Conservation (phyloP, 2,888 invertebrate species). For the Unio pictorum region DNA sequence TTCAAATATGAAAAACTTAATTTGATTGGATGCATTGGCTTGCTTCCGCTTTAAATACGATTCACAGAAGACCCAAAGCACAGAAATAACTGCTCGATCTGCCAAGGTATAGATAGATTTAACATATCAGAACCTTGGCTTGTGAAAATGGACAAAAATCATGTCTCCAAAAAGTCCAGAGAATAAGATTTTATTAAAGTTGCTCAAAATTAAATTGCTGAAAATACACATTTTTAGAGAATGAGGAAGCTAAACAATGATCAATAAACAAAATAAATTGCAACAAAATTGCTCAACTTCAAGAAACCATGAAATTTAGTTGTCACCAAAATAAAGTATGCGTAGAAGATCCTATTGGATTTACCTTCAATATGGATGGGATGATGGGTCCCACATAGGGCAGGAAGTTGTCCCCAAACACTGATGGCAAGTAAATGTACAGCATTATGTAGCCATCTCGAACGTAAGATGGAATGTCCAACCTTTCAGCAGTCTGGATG, state of each 20-base stretch:
- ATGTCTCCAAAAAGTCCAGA: background rate
- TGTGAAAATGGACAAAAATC: background rate
- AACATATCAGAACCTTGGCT: no score
- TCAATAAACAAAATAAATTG: no score
- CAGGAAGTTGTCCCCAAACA: slow-evolving; percentile 95
- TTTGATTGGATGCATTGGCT: no score
- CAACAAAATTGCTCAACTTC: no score
- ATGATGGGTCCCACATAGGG: slow-evolving; percentile 97
- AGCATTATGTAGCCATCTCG: slow-evolving; percentile 99
- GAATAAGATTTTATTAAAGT: no score
- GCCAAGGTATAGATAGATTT: no score
- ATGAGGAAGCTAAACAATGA: background rate
- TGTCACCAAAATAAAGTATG: no score
- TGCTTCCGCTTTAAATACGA: no score
- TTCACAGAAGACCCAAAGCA: no score
- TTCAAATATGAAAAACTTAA: no score
- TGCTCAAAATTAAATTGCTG: background rate
- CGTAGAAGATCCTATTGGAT: background rate
- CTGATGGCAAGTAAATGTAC: slow-evolving; percentile 99
- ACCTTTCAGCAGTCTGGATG: slow-evolving; percentile 90
- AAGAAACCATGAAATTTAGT: no score
- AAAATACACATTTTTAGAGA: background rate
- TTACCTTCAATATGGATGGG: slow-evolving; percentile 90
- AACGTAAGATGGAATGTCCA: slow-evolving; percentile 86
- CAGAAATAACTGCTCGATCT: no score